These are phyloP conservation scores for Isoperla grammatica DNA, from an alignment of 2,888 invertebrate genomes.

Conservation along the genomic window DNA sequence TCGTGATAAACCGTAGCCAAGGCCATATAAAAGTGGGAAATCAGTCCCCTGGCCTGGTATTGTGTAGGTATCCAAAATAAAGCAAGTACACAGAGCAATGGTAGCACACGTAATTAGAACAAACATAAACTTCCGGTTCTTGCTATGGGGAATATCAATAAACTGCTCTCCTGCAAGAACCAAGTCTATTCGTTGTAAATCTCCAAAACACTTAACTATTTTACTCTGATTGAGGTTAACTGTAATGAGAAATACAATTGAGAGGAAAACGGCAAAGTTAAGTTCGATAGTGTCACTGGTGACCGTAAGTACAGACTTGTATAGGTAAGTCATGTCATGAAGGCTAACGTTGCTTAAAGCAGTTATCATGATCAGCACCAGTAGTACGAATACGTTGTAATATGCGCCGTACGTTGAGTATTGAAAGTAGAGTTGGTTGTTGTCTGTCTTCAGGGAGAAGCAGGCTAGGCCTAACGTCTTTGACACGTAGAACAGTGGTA, in stretches of 20 bases:
- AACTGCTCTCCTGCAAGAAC: too few species aligned
- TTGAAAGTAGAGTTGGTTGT: not conserved
- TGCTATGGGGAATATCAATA: not conserved
- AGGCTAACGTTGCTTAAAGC: not conserved
- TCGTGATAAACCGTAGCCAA: too few species aligned
- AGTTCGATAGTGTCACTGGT: not conserved
- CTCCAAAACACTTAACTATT: too few species aligned
- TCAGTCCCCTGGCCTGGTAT: too few species aligned
- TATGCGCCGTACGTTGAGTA: not conserved
- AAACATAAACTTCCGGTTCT: slow-evolving; percentile 2
- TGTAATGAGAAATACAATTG: not conserved
- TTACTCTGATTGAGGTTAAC: too few species aligned
- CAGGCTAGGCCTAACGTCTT: too few species aligned
- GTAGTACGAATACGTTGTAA: not conserved
- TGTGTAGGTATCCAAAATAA: not conserved
- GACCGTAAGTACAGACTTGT: not conserved
- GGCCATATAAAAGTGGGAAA: too few species aligned
- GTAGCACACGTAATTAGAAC: not conserved
- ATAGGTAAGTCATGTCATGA: not conserved
- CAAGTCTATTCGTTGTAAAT: too few species aligned
- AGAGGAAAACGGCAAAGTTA: not conserved
- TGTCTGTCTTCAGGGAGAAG: not conserved
- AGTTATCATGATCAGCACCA: not conserved
- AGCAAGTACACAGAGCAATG: not conserved
- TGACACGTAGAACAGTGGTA: too few species aligned